Percentiles rank a stretch among this genome's conserved stretches.
Evolutionary conservation across 2,888 invertebrate genomes (phyloP).

Genomic region (Melanchra persicariae): DNA sequence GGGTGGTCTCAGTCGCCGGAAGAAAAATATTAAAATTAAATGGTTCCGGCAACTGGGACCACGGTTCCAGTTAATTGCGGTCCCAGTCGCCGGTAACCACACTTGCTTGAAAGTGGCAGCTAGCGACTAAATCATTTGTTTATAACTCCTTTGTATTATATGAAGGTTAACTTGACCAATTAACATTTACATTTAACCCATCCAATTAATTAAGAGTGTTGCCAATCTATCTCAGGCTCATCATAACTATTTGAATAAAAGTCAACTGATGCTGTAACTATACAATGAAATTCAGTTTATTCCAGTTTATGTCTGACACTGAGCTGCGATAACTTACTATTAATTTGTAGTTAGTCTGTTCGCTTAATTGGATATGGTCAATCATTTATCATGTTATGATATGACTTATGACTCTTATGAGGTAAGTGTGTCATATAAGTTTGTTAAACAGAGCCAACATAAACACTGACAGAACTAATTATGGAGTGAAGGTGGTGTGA

Average conservation of each 20-base stretch:
- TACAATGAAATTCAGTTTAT: background rate
- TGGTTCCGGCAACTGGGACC: too few species aligned
- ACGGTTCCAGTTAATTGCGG: too few species aligned
- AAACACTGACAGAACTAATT: too few species aligned
- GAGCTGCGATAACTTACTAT: slow-evolving; percentile 22
- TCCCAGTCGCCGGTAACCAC: too few species aligned
- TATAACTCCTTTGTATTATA: background rate
- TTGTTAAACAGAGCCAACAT: too few species aligned
- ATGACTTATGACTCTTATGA: background rate
- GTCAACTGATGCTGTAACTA: slow-evolving; percentile 21
- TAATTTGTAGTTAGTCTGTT: slow-evolving; percentile 34
- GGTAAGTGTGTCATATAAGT: background rate
- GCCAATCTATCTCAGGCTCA: background rate
- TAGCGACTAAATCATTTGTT: too few species aligned
- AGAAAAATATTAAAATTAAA: too few species aligned
- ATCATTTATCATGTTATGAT: background rate
- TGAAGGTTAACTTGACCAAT: slow-evolving; percentile 2
- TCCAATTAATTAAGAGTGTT: slow-evolving; percentile 33
- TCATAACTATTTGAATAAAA: slow-evolving; percentile 15
- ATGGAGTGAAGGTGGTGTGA: too few species aligned
- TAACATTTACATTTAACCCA: slow-evolving; percentile 22
- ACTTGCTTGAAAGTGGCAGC: too few species aligned
- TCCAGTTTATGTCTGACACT: slow-evolving; percentile 9
- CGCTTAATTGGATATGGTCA: slow-evolving; percentile 1
- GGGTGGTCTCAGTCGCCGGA: too few species aligned